Evolutionary conservation across 2,888 invertebrate species (phyloP), one percentile per base, ranked within the genome.

Genomic region (Agriotes lineatus): DNA sequence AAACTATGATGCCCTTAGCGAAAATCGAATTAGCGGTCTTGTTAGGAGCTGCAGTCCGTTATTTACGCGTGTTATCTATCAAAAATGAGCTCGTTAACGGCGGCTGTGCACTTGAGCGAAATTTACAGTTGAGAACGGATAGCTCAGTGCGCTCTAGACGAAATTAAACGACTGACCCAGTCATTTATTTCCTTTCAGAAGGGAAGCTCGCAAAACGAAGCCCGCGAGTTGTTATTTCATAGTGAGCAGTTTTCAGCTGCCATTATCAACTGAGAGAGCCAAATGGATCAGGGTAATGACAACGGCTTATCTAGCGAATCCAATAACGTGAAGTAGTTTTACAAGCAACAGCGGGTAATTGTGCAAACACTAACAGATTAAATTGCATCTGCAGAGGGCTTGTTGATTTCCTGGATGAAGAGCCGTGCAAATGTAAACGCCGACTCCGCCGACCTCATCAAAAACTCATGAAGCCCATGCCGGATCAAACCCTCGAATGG

Each of bases 11-110:
- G n/a, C n/a, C n/a, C n/a, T n/a, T n/a, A n/a, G n/a, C n/a, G n/a
- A n/a, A 30, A 67, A 67, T 67, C 42, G 50, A 67, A 67, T 67
- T 67, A 67, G 58, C 54, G 59, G 48, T 66, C 58, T 59, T 59
- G 52, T 52, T 61, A 42, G n/a, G n/a, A n/a, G 56, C 56, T 56
- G 33, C 58, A 42, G 37, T 58, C 20, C 12, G 42, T 30, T 66
- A 59, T 59, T 66, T 59, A 52, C 59, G 63, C 45, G 52, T 25
- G 54, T 63, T 64, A 48, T 58, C 44, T 57, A 63, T 57, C 64
- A 57, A 64, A 56, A 57, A 39, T 20, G 56, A 57, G 56, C 25
- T 37, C 48, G 57, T 58, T 45, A 64, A 58, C 44, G 44, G 22
- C 57, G 56, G 7, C 37, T 39, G 56, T 45, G 59, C 59, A 59